phyloP scores from a whole-genome alignment of 2,113 vertebrate genomes.

The Benitochromis conjunctus region DNA sequence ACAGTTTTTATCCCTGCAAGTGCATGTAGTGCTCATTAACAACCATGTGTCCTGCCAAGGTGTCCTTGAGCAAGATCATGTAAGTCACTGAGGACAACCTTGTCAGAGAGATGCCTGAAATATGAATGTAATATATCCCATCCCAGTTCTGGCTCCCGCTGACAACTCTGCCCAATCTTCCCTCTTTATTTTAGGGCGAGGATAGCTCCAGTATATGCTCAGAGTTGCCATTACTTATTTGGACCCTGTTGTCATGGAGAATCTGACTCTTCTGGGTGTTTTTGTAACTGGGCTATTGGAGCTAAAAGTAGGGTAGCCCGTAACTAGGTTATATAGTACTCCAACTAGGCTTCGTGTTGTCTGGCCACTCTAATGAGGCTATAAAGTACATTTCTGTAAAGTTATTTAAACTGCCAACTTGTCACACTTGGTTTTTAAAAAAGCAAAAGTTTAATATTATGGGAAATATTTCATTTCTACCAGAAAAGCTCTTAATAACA shows the following conservation, averaged over 20 bases:
- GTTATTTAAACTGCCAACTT: not conserved
- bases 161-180: conserved; percentile 14
- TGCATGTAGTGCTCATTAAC: conserved; percentile 20
- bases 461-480: not conserved
- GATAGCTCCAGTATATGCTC: conserved; percentile 33
- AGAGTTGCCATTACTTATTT: conserved; percentile 58
- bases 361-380: conserved; percentile 43
- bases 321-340: conserved; percentile 53
- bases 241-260: conserved; percentile 39
- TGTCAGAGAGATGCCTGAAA: conserved; percentile 45
- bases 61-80: conserved; percentile 29
- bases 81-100: conserved; percentile 30
- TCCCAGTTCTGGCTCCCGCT: conserved; percentile 13
- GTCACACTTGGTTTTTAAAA: not conserved
- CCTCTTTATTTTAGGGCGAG: conserved; percentile 30
- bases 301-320: conserved; percentile 62
- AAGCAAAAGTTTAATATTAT: not conserved
- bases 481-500: not conserved
- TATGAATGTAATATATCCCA: conserved; percentile 35
- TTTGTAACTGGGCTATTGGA: conserved; percentile 63
- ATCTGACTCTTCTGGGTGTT: conserved; percentile 54
- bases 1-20: not conserved
- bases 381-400: conserved; percentile 7
- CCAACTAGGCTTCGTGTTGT: conserved; percentile 14
- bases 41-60: conserved; percentile 4